Conservation (phyloP, 2,888 invertebrate genomes). For the Cantharis nigra region DNA sequence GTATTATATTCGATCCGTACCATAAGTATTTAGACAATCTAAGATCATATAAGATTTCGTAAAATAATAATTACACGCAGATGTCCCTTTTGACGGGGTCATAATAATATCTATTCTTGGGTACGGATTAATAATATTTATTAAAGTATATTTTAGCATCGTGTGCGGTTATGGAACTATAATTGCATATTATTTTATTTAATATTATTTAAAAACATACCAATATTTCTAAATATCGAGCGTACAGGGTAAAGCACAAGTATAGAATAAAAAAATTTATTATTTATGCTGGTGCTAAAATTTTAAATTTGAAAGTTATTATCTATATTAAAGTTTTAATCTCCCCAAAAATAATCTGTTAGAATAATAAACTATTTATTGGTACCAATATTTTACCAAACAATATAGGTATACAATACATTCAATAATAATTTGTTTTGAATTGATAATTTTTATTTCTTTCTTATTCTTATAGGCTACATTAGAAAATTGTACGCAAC, state of each 20-base stretch:
- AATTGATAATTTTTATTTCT: background rate
- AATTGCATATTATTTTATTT: background rate
- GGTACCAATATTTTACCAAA: background rate
- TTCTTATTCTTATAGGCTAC: background rate
- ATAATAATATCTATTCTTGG: background rate
- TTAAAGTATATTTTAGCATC: background rate
- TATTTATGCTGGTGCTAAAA: background rate
- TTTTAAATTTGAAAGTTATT: background rate
- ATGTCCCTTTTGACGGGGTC: background rate
- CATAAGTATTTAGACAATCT: background rate
- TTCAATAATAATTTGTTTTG: background rate
- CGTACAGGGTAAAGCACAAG: background rate
- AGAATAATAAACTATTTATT: background rate
- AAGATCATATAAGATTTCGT: background rate
- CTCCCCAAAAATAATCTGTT: background rate
- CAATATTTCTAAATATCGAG: background rate
- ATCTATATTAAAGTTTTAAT: background rate
- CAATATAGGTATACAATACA: background rate
- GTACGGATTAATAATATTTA: background rate
- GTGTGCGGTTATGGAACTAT: background rate
- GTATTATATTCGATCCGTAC: background rate
- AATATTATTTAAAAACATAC: background rate
- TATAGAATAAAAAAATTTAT: background rate
- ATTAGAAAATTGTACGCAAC: background rate
- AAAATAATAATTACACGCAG: background rate